Conservation (phyloP, 2,888 invertebrate species). For the Euproctis similis region DNA sequence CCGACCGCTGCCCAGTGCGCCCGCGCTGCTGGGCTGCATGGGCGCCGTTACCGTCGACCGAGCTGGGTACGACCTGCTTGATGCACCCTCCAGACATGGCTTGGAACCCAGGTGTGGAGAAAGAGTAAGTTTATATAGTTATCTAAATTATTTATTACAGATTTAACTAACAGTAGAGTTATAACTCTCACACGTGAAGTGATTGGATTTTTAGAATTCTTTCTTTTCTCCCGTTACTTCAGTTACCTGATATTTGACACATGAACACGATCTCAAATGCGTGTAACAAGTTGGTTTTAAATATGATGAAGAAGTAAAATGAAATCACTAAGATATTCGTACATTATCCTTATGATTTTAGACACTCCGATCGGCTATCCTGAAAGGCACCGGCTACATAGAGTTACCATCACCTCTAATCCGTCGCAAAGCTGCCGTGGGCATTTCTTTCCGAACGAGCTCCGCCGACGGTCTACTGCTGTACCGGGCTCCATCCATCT, state of each 20-base stretch:
- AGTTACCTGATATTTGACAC: too few species aligned
- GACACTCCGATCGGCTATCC: constrained; percentile 81
- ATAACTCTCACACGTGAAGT: too few species aligned
- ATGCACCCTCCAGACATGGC: constrained; percentile 80
- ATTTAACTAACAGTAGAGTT: too few species aligned
- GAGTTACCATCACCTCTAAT: constrained; percentile 83
- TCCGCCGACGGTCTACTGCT: constrained; percentile 81
- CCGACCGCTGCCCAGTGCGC: constrained; percentile 21
- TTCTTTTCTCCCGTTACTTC: too few species aligned
- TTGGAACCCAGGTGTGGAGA: constrained; percentile 84
- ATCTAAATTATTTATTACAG: too few species aligned
- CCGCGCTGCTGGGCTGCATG: constrained; percentile 87
- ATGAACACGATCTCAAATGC: too few species aligned
- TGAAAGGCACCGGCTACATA: constrained; percentile 86
- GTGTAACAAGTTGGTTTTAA: too few species aligned
- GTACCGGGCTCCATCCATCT: constrained; percentile 74
- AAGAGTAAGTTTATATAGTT: constrained; percentile 78
- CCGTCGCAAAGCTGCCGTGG: constrained; percentile 80
- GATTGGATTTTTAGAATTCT: too few species aligned
- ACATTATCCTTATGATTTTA: too few species aligned
- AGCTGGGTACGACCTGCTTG: constrained; percentile 83
- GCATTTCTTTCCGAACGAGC: constrained; percentile 85
- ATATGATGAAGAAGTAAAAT: too few species aligned
- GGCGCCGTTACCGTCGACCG: constrained; percentile 83
- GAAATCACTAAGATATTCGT: too few species aligned